These are phyloP conservation scores for Henricia sp. DNA, from an alignment of 53 echinoderm and acorn worm species.

Conservation along the genomic window DNA sequence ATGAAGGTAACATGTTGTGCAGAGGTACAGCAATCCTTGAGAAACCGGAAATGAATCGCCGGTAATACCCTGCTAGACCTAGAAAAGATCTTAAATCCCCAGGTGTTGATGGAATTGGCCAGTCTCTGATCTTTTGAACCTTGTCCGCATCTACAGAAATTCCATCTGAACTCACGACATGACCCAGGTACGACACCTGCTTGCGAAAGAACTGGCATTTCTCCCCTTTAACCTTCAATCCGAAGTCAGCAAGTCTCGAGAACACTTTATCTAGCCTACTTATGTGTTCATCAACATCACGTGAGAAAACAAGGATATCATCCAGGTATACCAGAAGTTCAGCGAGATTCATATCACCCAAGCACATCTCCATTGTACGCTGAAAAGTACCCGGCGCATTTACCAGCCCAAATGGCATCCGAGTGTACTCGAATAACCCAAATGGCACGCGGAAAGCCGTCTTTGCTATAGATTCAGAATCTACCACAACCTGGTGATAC, in stretches of 20 bases:
- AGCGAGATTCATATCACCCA: constrained; percentile 14
- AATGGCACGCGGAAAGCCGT: neutral
- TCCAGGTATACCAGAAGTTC: constrained; percentile 23
- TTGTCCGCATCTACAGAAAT: constrained; percentile 9
- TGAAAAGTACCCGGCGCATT: constrained; percentile 22
- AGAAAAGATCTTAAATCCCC: neutral
- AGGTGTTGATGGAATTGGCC: constrained; percentile 1
- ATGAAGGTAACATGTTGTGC: neutral
- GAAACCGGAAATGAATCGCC: constrained; percentile 15
- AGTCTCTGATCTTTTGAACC: neutral
- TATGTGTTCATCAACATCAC: constrained; percentile 14
- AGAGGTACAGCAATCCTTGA: constrained; percentile 6
- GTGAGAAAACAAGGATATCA: constrained; percentile 19
- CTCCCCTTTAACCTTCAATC: constrained; percentile 11
- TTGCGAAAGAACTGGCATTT: neutral
- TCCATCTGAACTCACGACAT: constrained; percentile 25
- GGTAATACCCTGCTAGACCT: constrained; percentile 5
- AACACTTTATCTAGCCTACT: neutral
- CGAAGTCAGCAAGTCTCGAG: neutral
- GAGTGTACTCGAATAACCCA: neutral
- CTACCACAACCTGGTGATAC: neutral
- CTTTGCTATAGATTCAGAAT: no score
- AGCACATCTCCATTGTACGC: neutral
- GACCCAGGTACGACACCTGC: constrained; percentile 22
- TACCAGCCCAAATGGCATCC: neutral